Percentiles rank a stretch among this genome's conserved stretches.
Conservation (phyloP, 2,797 vertebrate genomes). For the Gallirallus australis region DNA sequence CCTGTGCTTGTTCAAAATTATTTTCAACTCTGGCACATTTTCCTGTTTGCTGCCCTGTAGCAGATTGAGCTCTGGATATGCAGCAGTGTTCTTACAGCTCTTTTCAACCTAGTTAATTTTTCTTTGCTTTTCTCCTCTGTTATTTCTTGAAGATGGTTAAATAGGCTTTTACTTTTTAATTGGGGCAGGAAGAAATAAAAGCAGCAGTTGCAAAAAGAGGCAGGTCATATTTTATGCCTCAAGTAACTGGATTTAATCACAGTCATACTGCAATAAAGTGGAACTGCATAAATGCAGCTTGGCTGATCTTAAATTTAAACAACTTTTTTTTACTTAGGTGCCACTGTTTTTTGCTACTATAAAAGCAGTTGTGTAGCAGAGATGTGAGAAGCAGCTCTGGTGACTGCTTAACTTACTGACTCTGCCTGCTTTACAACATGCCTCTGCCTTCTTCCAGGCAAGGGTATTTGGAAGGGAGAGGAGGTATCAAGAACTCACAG, state of each 20-base stretch:
- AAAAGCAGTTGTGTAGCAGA: background rate
- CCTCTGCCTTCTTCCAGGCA: background rate
- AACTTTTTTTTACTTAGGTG: background rate
- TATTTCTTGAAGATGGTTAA: background rate
- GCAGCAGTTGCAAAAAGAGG: background rate
- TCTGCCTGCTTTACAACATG: background rate
- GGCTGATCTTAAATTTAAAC: background rate
- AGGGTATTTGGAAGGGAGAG: background rate
- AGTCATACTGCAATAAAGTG: background rate
- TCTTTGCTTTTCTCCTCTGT: background rate
- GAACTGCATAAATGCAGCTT: background rate
- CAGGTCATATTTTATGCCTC: background rate
- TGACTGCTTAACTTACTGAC: background rate
- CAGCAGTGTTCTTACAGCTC: background rate
- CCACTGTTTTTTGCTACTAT: background rate
- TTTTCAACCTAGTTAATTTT: background rate
- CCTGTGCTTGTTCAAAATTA: background rate
- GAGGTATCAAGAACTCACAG: background rate
- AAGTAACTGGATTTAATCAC: background rate
- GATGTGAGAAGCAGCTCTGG: background rate
- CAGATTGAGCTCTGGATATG: background rate
- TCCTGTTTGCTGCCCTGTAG: background rate
- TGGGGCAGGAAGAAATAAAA: background rate
- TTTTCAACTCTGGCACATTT: accelerated
- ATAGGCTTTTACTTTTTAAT: background rate